Base-by-base conservation (phyloP, 2,797 vertebrate genomes). In the Eutrigla gurnardus region DNA sequence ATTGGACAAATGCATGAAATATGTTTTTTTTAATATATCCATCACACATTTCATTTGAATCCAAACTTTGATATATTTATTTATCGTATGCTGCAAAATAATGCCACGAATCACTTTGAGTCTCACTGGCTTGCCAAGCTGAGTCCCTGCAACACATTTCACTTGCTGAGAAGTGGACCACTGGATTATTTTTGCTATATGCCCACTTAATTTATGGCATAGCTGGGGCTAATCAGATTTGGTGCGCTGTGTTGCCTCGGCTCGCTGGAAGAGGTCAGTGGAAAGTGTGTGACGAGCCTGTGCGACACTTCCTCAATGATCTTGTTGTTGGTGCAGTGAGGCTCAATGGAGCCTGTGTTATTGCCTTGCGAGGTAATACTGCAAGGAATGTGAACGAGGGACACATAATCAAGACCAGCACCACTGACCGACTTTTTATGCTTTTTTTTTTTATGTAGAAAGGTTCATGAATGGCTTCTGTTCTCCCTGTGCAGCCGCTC, bases 281-380 rank as follows among this genome's bases (percentile, higher is more conserved):
- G 86, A 90, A 88, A 90, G 88, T 91, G 84, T 73, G 87, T 91
- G 84, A 90, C 88, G 81, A 67, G 88, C 75, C 78, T 73, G 70
- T 65, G 87, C 76, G 80, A 93, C 86, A 90, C 87, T 88, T 89
- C 85, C 87, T 93, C 90, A 92, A 91, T 93, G 89, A 92, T 90
- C 84, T 78, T 89, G 86, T 89, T 92, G 91, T 91, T 91, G 84
- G 74, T 86, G 89, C 82, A 79, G 42, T 39, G 66, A 17, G 70
- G 71, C 89, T 94, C 83, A 89, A 89, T 91, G 75, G 90, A 85
- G 87, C 86, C 91, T 89, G 88, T 93, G 91, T 91, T 92, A 81
- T 83, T 89, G 82, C 83, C 85, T 73, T 71, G 81, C 73, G 59
- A 87, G 83, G 90, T 91, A 91, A 92, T 92, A 73, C 86, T 89